Evolutionary conservation across 30 jellyfish, hydroid and myxozoan genomes (phyloP), one percentile per base, ranked within the genome.

Genomic region (Aurelia aurita): DNA sequence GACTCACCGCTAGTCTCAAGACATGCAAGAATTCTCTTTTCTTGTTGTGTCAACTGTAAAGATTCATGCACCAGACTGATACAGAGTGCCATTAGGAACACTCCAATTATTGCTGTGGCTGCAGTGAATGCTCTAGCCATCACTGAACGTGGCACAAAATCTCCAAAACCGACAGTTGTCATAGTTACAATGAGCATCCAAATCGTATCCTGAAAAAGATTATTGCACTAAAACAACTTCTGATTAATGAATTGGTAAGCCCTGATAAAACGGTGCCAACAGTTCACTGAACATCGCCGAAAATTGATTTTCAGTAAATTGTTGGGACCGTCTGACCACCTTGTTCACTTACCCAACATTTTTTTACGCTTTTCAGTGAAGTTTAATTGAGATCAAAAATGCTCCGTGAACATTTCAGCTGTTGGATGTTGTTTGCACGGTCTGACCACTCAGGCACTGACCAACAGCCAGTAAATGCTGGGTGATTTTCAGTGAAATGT

Each of bases 101-200:
- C 86, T 1, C 98, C 98, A 58, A 91, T 82, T 12, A 91, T 79
- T 3, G 98, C 98, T 3, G 89, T 87, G 26, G 71, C 49, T 19
- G 93, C 96, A 15, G 86, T 95, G 46, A 81, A 43, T 18, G 89
- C 77, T 32, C 98, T 75, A 16, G 95, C 96, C 2, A 77, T 63
- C 26, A 58, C 16, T 3, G 98, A 61, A 32, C 67, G 29, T 12
- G 98, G 98, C 18, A 91, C 88, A 51, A 78, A 73, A 39, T 91
- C 98, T 1, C 98, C 98, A 58, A 91, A 91, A 10, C 98, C 96
- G 34, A 91, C 98, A 5, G 98, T 91, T 58, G 98, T 91, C 98
- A 91, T 91, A 34, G 98, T 91, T 16, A 91, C 94, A 20, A 91
- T 73, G 77, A 91, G 71, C 98, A 91, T 91, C 98, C 98, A 91